Percentiles rank a stretch among this genome's conserved stretches.
Evolutionary conservation across 2,113 vertebrate genomes (phyloP).

Genomic region (Tonatia bakeri): DNA sequence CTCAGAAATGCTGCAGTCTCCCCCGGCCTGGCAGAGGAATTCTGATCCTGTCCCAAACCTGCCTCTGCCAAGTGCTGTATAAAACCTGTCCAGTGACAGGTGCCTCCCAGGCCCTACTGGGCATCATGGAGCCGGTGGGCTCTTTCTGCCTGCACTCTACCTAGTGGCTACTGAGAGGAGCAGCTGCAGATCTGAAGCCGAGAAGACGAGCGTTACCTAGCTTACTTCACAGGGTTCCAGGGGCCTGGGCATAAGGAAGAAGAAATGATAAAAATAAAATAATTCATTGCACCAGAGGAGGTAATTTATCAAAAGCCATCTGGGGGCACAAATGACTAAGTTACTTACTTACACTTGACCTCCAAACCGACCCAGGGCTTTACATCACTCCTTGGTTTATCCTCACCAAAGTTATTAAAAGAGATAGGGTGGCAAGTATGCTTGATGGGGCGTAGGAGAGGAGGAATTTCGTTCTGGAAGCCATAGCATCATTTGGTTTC

Average conservation of each 20-base stretch:
- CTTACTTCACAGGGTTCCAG: neutral
- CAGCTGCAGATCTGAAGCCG: neutral
- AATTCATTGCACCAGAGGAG: neutral
- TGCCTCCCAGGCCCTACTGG: neutral
- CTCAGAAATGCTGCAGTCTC: neutral
- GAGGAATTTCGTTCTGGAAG: neutral
- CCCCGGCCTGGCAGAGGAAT: neutral
- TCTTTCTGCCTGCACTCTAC: neutral
- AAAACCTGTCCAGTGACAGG: neutral
- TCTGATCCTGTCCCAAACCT: neutral
- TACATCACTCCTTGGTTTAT: neutral
- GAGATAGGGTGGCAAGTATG: neutral
- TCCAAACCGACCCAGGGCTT: neutral
- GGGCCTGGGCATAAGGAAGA: neutral
- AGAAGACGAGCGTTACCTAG: neutral
- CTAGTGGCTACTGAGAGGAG: neutral
- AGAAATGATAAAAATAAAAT: neutral
- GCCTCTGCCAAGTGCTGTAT: neutral
- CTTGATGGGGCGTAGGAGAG: accelerated
- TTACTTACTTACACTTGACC: neutral
- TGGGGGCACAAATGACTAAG: neutral
- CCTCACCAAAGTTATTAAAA: neutral
- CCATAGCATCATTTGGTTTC: neutral
- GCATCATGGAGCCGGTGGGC: neutral
- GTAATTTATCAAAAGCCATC: neutral